A percentile compares a stretch with the other conserved stretches of the same genome.
Conservation (phyloP, 2,888 invertebrate genomes). For the Cheilosia soror region DNA sequence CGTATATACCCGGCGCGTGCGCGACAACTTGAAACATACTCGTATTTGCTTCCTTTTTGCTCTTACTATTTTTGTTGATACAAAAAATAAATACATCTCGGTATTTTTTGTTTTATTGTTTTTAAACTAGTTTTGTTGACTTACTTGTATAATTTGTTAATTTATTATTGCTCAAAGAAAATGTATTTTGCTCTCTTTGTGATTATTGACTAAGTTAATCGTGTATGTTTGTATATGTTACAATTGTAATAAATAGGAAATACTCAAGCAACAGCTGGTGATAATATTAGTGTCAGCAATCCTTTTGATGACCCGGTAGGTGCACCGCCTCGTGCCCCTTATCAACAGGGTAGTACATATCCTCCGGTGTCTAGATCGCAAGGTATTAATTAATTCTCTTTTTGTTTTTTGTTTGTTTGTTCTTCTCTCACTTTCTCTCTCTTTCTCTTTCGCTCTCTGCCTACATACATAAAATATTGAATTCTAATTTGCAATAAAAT, state of each 20-base stretch:
- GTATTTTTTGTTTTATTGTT: neutral
- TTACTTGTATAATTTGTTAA: conserved; percentile 18
- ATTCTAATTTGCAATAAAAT: conserved; percentile 9
- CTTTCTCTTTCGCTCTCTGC: conserved; percentile 11
- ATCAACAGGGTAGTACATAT: conserved; percentile 83
- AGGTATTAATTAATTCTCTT: conserved; percentile 80
- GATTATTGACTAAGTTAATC: conserved; percentile 65
- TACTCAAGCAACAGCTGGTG: conserved; percentile 84
- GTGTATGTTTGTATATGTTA: conserved; percentile 72
- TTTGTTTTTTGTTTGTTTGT: conserved; percentile 75
- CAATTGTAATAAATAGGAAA: conserved; percentile 77
- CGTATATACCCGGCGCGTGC: conserved; percentile 17
- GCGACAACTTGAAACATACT: neutral
- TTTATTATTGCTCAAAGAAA: conserved; percentile 2
- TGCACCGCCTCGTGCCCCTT: conserved; percentile 79
- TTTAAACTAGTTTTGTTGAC: conserved; percentile 12
- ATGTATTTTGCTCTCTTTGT: conserved; percentile 27
- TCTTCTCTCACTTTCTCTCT: conserved; percentile 46
- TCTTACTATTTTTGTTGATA: conserved; percentile 12
- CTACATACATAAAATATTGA: conserved; percentile 44
- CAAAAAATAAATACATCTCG: neutral
- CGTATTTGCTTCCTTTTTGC: conserved; percentile 26
- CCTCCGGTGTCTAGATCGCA: conserved; percentile 84
- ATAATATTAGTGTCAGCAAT: conserved; percentile 94
- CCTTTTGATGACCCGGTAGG: conserved; percentile 91